Evolutionary conservation across 1,140 invertebrate genomes (phyloP).

Genomic region (Drusus annulatus): DNA sequence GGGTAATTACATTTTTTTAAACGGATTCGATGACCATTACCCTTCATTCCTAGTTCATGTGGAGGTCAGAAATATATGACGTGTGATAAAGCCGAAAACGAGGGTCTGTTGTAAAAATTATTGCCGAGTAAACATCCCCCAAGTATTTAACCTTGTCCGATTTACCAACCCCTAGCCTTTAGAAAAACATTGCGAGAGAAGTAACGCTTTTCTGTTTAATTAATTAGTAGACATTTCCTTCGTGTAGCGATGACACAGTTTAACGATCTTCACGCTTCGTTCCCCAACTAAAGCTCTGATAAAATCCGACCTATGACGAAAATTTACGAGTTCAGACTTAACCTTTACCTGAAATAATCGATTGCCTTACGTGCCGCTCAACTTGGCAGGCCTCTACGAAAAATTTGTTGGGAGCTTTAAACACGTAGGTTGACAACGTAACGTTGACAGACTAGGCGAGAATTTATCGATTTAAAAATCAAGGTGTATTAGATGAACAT

Average conservation of each 20-base stretch:
- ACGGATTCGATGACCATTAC: too few species aligned
- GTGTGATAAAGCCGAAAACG: too few species aligned
- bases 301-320: constrained; percentile 35
- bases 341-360: constrained; percentile 29
- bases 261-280: constrained; percentile 21
- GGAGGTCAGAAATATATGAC: too few species aligned
- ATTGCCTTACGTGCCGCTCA: not conserved
- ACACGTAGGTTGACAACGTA: too few species aligned
- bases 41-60: too few species aligned
- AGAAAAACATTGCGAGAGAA: constrained; percentile 1
- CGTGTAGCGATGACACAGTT: constrained; percentile 28
- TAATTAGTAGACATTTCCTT: constrained; percentile 30
- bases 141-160: constrained; percentile 6
- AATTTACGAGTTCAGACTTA: constrained; percentile 34
- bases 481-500: too few species aligned
- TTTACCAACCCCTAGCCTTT: not conserved
- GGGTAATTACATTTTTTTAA: too few species aligned
- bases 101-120: too few species aligned
- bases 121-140: not conserved
- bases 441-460: too few species aligned
- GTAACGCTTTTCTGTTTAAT: constrained; percentile 32
- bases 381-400: not conserved
- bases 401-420: too few species aligned
- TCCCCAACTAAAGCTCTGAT: not conserved
- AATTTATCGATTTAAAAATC: too few species aligned